Base-by-base conservation (phyloP, 2,113 vertebrate genomes). In the Syngnathoides biaculeatus region DNA sequence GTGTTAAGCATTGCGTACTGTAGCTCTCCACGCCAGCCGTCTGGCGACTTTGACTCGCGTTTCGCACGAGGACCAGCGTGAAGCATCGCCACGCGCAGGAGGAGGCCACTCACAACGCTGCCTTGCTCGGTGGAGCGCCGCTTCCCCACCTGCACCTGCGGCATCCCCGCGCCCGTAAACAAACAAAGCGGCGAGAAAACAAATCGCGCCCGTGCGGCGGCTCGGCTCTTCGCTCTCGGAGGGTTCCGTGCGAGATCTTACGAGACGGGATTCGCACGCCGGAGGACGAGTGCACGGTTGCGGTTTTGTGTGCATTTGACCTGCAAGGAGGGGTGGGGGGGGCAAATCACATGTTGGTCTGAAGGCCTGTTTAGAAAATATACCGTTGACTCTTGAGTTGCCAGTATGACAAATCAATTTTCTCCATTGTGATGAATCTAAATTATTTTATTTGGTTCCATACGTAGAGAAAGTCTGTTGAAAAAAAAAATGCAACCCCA, bases 111-210 rank as follows among this genome's bases (percentile, higher is more conserved):
- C 72, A 70, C 69, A 66, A 66, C 65, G 69, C 72, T 50, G 69
- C 79, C 81, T 62, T 83, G 79, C 82, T 84, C 85, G 88, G 76
- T 82, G 79, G 81, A 72, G 77, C 38, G 66, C 68, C 66, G 74
- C 78, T 67, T 64, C 67, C 79, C 74, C 71, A 73, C 74, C 84
- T 79, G 69, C 78, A 57, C 27, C 55, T 30, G 40, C 40, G 17
- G 14, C 84, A 78, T 76, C 66, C 65, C 68, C 75, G 77, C 74
- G 39, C 80, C 80, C 78, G 83, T 88, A 84, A 89, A 87, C 81
- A 87, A 87, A 86, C 84, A 79, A 83, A 84, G 77, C 79, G 80
- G 77, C 9, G 59, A 73, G 71, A 82, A 82, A 81, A 84, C 78
- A 69, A 81, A 84, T 88, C 85, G 81, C 79, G 75, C 76, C 35